Evolutionary conservation across 2,113 vertebrate genomes (phyloP).

Genomic region (Hydropotes inermis): DNA sequence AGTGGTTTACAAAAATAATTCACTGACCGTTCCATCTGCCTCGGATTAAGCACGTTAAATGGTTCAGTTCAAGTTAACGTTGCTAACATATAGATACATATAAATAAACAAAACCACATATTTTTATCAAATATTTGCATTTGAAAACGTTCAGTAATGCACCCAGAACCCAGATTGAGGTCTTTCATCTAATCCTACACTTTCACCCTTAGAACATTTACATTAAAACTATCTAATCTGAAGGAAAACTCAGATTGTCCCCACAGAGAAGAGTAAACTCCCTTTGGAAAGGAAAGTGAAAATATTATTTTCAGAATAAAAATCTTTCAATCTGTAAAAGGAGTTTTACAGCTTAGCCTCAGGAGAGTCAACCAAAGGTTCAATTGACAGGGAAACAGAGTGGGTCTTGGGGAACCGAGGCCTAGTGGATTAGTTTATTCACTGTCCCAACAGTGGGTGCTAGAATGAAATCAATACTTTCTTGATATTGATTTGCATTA

Average conservation of each 20-base stretch:
- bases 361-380: constrained; percentile 20
- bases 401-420: background rate
- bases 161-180: constrained; percentile 15
- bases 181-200: constrained; percentile 38
- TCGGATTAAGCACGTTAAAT: constrained; percentile 73
- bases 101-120: constrained; percentile 65
- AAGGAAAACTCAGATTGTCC: background rate
- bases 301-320: constrained; percentile 49
- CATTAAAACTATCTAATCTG: background rate
- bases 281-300: constrained; percentile 43
- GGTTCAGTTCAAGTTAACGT: constrained; percentile 71
- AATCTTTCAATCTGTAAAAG: constrained; percentile 1
- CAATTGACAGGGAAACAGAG: background rate
- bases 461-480: background rate
- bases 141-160: constrained; percentile 47
- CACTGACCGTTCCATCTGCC: constrained; percentile 78
- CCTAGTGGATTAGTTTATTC: background rate
- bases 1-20: constrained; percentile 75
- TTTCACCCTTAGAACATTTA: background rate
- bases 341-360: background rate
- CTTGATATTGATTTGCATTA: background rate
- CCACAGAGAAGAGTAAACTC: background rate
- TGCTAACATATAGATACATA: constrained; percentile 62
- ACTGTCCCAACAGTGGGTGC: background rate
- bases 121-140: constrained; percentile 65